phyloP scores from a whole-genome alignment of 2,113 vertebrate species.

The Hippocampus barbouri region DNA sequence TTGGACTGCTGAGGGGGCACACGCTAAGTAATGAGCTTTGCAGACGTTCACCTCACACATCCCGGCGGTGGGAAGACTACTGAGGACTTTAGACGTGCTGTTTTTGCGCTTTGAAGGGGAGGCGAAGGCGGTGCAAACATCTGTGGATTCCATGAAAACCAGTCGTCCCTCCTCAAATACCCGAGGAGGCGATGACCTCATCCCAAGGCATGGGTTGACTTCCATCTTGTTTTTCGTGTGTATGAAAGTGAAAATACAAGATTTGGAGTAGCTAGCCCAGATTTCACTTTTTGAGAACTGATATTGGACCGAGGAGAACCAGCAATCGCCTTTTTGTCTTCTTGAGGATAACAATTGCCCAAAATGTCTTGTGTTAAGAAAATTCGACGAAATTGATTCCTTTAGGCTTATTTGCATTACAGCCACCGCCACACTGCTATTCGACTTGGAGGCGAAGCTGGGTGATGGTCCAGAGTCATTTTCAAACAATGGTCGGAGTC shows the following conservation, averaged over 20 bases:
- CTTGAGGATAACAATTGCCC: not conserved
- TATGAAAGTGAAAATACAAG: not conserved
- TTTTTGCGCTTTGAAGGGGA: slow-evolving; percentile 40
- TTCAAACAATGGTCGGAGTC: not conserved
- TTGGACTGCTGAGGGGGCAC: slow-evolving; percentile 34
- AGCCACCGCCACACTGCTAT: not conserved
- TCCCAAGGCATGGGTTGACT: not conserved
- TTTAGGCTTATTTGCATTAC: too few species aligned
- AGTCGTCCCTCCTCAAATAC: not conserved
- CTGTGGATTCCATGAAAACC: slow-evolving; percentile 53
- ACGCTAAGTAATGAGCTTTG: slow-evolving; percentile 55
- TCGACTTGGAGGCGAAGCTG: not conserved
- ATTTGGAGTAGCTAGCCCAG: not conserved
- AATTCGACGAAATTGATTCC: too few species aligned
- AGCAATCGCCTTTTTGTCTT: too few species aligned
- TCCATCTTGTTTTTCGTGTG: not conserved
- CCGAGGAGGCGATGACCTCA: slow-evolving; percentile 16
- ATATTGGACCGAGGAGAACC: not conserved
- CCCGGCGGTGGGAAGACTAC: slow-evolving; percentile 43
- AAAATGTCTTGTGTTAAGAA: not conserved
- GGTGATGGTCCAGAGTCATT: not conserved
- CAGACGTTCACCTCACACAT: slow-evolving; percentile 52
- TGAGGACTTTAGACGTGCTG: slow-evolving; percentile 44
- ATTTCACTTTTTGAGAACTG: not conserved
- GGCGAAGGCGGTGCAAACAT: slow-evolving; percentile 49